Evolutionary conservation across 2,113 vertebrate genomes (phyloP), one percentile per base, ranked within the genome.

Genomic region (Actenoides hombroni): DNA sequence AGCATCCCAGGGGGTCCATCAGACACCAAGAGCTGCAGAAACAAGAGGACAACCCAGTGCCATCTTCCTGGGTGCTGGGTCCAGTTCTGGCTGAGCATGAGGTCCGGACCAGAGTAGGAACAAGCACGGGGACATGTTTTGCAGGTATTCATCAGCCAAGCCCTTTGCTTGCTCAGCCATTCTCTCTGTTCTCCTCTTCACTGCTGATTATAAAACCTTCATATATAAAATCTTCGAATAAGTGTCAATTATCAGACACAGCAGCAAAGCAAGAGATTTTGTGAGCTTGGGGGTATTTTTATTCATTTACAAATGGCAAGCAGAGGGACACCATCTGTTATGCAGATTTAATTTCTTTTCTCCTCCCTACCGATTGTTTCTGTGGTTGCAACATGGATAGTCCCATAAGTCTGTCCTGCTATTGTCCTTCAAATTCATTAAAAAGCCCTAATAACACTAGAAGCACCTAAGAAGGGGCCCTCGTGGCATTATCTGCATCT

Each of bases 21-120:
- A 64, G 35, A 35, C 61, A 46, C 23, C 1, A 2, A n/a, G 29
- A 67, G 35, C 31, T 63, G 60, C 28, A 40, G 83, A 74, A 44
- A 9, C 48, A 63, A 79, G 54, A 68, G 11, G 15, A 63, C 4
- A 44, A 51, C 19, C 26, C 67, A 15, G 48, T 18, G 49, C 29
- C 25, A 2, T 53, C 21, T 39, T 53, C 11, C 49, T 13, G 48
- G 35, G 24, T 21, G 16, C 35, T 39, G 26, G 8, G 5, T 39
- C 59, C 0, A 0, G 23, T 31, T 42, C 83, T n/a, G 31, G n/a
- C 35, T 42, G 39, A 0, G 0, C 3, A 0, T 7, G 0, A 2
- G 39, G 24, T 44, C 35, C 2, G 0, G n/a, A 53, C 13, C 37
- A 16, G 18, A 7, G 33, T 4, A 68, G 16, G 49, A 64, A 46